Percentiles rank a stretch among this genome's conserved stretches.
Evolutionary conservation across 2,113 vertebrate species (phyloP).

Genomic region (Xiphias gladius): DNA sequence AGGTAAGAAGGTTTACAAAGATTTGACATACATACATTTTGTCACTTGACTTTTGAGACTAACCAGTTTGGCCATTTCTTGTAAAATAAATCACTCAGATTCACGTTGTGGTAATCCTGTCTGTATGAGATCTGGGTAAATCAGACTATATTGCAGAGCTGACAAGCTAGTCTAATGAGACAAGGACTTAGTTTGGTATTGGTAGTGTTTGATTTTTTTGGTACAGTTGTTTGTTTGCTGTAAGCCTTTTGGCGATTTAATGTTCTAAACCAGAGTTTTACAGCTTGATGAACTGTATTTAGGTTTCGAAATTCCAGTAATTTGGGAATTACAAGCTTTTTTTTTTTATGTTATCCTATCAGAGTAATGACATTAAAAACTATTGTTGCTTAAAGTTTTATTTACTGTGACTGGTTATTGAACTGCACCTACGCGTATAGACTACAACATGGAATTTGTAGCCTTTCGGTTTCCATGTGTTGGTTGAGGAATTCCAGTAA

Average conservation of each 20-base stretch:
- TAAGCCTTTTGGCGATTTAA: not conserved
- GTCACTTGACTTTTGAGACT: not conserved
- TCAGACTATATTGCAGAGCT: too few relatives aligned
- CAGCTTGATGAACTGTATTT: not conserved
- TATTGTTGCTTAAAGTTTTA: constrained; percentile 3
- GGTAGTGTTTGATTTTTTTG: not conserved
- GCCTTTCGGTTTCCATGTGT: not conserved
- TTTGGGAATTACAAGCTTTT: too few relatives aligned
- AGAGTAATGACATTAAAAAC: not conserved
- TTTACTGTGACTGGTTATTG: not conserved
- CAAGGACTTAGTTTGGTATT: not conserved
- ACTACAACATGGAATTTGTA: not conserved
- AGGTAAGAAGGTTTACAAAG: too few relatives aligned
- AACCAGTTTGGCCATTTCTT: not conserved
- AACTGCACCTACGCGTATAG: not conserved
- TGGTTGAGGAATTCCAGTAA: not conserved
- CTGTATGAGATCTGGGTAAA: not conserved
- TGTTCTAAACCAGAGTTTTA: not conserved
- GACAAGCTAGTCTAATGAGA: not conserved
- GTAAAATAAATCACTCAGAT: not conserved
- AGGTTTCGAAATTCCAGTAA: not conserved
- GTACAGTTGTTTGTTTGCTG: not conserved
- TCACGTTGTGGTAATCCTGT: too few relatives aligned
- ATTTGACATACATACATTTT: not conserved
- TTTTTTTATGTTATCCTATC: not conserved